Base-by-base conservation (phyloP, 1,140 invertebrate species). In the Magallana gigas region DNA sequence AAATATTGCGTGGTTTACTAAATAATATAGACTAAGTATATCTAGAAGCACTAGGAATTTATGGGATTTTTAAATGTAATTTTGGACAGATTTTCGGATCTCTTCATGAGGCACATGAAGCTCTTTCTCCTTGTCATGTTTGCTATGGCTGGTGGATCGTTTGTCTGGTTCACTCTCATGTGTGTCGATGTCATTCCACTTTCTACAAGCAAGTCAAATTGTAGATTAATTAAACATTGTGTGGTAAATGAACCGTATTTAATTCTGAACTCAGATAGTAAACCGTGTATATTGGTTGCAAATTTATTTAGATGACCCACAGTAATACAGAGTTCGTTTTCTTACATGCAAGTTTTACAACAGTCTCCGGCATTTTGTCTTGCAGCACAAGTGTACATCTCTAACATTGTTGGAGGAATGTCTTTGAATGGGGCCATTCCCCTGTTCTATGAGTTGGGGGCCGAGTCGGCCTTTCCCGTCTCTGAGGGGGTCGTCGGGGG, bases 401-500 rank as follows among this genome's bases (percentile, higher is more conserved):
- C 91, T 0, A 88, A 87, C 57, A 92, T 93, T 14, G 18, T 90
- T 14, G 95, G 93, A n/a, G 91, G 95, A 84, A 91, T 95, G 36
- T 92, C 93, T 83, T 94, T 95, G 18, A 95, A 95, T 92, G 94
- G 95, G 11, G 93, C 94, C 0, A 92, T 94, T 0, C 95, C 96
- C 1, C 91, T 96, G 14, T 96, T 95, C 88, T 94, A 95, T 82
- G 95, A 96, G 88, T 90, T 96, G 60, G 94, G 94, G 7, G 95
- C 95, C 64, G 96, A 96, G 92, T 92, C 95, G 7, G 94, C 95
- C 7, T 96, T 95, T 90, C 96, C 96, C 1, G 91, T 96, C 8
- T 93, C 95, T 1, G 96, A 96, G 92, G 95, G 94, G 6, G 92
- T 96, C 11, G 94, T 95, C 14, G 95, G 94, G 7, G 95, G 95